Evolutionary conservation across 2,113 vertebrate genomes (phyloP), one percentile per base, ranked within the genome.

Genomic region (Ameiurus melas): DNA sequence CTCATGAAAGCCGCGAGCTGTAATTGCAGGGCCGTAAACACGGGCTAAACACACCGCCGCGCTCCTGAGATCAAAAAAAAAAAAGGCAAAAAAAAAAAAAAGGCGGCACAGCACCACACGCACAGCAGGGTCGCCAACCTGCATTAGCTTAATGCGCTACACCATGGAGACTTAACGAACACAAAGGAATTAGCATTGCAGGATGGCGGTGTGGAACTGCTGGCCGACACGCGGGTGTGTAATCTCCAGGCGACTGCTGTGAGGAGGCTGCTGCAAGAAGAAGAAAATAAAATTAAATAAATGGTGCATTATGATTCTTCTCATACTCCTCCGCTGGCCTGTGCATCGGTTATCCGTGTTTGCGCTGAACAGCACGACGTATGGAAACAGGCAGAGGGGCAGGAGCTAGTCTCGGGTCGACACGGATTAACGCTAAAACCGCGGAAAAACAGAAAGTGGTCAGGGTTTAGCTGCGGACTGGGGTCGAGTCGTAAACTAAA

Each of bases 11-110:
- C 75, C 36, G 47, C 4, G 62, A 16, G 77, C 85, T 82, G 84
- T 78, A 87, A 92, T 89, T 89, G 85, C 86, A 51, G 85, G 87
- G 81, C 91, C 64, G 85, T 93, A 94, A 95, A 95, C 93, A 94
- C 89, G 77, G 86, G 89, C 79, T 82, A 91, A 87, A 86, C 75
- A 68, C 30, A 62, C 77, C 6, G 83, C 30, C 81, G 84, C 64
- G 83, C 82, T 77, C 53, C 90, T 36, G 84, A 88, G 64, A 89
- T 85, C 85, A 86, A 90, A 85, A 73, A 86, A 66, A 86, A 85
- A 90, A 78, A 64, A 83, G 5, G 0, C 2, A 22, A 58, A 10
- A 86, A 85, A 89, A 83, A 75, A 77, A 43, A 0, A 71, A n/a
- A n/a, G n/a, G 64, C 39, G 66, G 71, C 73, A 86, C 79, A 91